A percentile compares a stretch with the other conserved stretches of the same genome.
These are phyloP conservation scores for Cyanoramphus novaezelandiae DNA, from an alignment of 2,113 vertebrate genomes.

Conservation along the genomic window DNA sequence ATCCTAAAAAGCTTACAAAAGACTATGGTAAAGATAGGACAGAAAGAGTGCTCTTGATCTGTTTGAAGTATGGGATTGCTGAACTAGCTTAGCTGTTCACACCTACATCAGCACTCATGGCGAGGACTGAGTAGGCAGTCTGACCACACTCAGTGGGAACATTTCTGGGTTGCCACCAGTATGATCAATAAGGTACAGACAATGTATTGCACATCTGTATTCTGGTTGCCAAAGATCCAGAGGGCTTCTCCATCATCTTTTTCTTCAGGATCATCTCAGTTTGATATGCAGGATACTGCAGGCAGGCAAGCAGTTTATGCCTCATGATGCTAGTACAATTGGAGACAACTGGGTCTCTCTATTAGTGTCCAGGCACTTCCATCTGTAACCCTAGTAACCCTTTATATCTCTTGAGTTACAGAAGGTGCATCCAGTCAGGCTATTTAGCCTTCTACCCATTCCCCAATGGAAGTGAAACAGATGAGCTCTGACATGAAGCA, in stretches of 20 bases:
- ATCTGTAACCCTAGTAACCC: background rate
- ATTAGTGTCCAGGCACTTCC: background rate
- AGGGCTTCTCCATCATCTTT: background rate
- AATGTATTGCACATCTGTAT: background rate
- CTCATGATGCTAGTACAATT: background rate
- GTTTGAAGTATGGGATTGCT: background rate
- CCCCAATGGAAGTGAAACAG: background rate
- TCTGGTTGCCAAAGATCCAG: background rate
- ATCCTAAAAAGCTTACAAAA: background rate
- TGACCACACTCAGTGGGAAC: background rate
- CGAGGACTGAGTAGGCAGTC: rapidly evolving
- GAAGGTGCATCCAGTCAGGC: background rate
- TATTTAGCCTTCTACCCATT: background rate
- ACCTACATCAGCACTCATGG: background rate
- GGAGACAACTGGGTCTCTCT: background rate
- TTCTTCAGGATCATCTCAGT: background rate
- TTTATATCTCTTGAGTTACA: background rate
- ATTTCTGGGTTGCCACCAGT: background rate
- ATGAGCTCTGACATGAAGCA: background rate
- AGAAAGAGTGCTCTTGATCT: background rate
- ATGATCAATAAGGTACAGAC: background rate
- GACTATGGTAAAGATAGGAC: background rate
- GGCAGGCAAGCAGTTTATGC: background rate
- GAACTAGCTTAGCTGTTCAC: background rate
- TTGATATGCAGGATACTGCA: background rate